A percentile compares a stretch with the other conserved stretches of the same genome.
Conservation (phyloP, 2,113 vertebrate genomes). For the Corythornis cristatus region DNA sequence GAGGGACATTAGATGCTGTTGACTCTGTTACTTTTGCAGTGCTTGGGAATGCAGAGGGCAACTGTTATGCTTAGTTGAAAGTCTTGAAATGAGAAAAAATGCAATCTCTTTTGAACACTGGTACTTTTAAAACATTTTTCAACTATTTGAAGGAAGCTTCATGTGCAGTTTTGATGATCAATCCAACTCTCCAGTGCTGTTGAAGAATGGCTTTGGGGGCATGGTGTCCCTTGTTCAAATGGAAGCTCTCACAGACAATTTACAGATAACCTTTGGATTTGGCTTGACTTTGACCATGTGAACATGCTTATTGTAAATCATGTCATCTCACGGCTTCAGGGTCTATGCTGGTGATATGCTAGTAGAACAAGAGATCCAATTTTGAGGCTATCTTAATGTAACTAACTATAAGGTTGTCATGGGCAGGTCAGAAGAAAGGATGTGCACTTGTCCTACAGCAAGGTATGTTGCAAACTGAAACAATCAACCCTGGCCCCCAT, state of each 20-base stretch:
- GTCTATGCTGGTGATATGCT: not conserved
- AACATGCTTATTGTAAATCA: not conserved
- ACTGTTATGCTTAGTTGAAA: not conserved
- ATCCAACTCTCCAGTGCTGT: not conserved
- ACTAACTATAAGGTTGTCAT: not conserved
- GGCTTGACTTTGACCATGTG: not conserved
- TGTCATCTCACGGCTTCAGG: not conserved
- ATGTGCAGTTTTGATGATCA: not conserved
- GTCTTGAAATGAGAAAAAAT: not conserved
- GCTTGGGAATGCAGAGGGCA: not conserved
- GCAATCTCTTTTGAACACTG: not conserved
- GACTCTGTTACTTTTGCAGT: not conserved
- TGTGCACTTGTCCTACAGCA: not conserved
- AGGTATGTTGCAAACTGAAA: not conserved
- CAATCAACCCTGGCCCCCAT: accelerated
- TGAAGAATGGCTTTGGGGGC: not conserved
- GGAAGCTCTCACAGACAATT: not conserved
- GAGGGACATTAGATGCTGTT: not conserved
- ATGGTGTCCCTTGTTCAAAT: not conserved
- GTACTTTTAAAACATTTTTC: not conserved
- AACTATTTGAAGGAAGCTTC: not conserved
- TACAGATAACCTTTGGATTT: not conserved
- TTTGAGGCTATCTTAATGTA: not conserved
- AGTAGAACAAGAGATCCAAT: not conserved
- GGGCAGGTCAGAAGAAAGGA: not conserved